Percentiles rank a stretch among this genome's conserved stretches.
Conservation (phyloP, 2,113 vertebrate species). For the Rhabdornis inornatus region DNA sequence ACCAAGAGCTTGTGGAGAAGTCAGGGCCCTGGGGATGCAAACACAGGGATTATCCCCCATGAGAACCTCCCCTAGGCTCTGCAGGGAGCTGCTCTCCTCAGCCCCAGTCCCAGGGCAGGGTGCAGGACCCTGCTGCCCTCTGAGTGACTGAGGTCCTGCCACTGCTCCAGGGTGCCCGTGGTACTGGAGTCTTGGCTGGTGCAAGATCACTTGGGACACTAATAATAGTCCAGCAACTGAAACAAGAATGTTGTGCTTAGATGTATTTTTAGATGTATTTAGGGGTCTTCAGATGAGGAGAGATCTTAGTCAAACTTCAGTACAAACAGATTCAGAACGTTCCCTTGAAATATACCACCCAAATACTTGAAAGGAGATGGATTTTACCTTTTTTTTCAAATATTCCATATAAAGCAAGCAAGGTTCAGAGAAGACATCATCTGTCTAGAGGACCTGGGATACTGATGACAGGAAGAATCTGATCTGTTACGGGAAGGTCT, state of each 20-base stretch:
- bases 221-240: background rate
- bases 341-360: background rate
- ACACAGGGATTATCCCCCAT: accelerated
- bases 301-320: background rate
- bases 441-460: background rate
- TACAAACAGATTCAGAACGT: background rate
- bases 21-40: background rate
- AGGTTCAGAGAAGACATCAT: background rate
- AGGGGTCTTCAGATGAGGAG: background rate
- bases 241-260: background rate
- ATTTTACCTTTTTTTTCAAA: background rate
- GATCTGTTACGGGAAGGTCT: background rate
- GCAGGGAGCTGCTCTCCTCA: background rate
- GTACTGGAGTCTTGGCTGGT: background rate
- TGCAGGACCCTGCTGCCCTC: background rate
- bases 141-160: background rate
- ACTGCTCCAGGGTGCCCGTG: background rate
- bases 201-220: too few species aligned
- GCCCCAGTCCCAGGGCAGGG: background rate
- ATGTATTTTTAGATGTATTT: background rate
- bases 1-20: background rate
- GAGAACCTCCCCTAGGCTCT: background rate
- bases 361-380: background rate
- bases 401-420: background rate
- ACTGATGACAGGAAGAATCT: background rate